These are phyloP conservation scores for Noctua janthina DNA, from an alignment of 2,888 invertebrate species.

Conservation along the genomic window DNA sequence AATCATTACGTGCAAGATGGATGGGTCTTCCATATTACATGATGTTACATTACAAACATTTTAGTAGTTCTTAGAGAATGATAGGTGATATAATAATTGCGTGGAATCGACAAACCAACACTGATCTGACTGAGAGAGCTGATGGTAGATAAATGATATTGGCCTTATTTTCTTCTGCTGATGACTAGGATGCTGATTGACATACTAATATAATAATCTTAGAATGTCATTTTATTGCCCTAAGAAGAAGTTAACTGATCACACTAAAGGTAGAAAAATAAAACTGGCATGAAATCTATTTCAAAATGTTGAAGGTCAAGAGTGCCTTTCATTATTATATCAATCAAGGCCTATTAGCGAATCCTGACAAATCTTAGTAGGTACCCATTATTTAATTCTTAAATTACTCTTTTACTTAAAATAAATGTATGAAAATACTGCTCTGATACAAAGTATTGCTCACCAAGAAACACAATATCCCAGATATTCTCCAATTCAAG, in stretches of 20 bases:
- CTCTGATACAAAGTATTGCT: slow-evolving; percentile 1
- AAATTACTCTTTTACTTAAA: background rate
- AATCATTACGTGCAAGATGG: background rate
- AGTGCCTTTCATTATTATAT: background rate
- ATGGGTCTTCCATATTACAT: background rate
- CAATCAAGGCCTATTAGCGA: background rate
- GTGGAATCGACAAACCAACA: background rate
- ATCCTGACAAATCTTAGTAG: background rate
- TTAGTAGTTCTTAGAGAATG: background rate
- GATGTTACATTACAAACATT: background rate
- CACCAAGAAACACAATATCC: slow-evolving; percentile 41
- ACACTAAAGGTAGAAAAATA: background rate
- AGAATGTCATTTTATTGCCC: background rate
- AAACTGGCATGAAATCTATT: background rate
- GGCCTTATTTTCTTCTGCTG: background rate
- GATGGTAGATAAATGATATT: background rate
- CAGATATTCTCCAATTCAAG: slow-evolving; percentile 42
- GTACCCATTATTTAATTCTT: background rate
- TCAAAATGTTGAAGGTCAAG: background rate
- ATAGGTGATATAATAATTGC: background rate
- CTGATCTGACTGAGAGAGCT: background rate
- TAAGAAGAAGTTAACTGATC: background rate
- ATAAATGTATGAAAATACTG: background rate
- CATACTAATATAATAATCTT: background rate
- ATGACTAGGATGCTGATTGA: too few species aligned